These are phyloP conservation scores for Mesoligia furuncula DNA, from an alignment of 2,888 invertebrate species.

Conservation along the genomic window DNA sequence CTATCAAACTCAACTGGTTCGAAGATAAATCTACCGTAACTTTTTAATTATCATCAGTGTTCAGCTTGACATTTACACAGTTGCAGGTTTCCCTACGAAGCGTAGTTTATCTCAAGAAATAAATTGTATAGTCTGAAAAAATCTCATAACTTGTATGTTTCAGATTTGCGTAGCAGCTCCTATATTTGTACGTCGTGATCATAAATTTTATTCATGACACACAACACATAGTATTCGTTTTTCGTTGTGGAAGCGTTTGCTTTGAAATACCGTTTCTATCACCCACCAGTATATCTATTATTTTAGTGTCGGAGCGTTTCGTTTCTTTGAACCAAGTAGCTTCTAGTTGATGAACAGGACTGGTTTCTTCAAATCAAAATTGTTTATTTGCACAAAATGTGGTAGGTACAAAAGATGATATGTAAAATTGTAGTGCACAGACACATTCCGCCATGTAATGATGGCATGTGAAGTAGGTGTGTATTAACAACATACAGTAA, in stretches of 20 bases:
- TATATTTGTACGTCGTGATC: conserved; percentile 66
- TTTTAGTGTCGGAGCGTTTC: conserved; percentile 77
- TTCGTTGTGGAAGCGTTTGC: conserved; percentile 66
- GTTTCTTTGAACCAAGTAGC: conserved; percentile 25
- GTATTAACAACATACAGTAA: too few relatives aligned
- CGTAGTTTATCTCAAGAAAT: conserved; percentile 65
- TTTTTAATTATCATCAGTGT: conserved; percentile 23
- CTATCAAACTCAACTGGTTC: conserved; percentile 4
- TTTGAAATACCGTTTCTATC: conserved; percentile 66
- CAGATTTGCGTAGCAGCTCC: conserved; percentile 78
- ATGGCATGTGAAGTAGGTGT: too few relatives aligned
- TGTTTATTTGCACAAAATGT: too few relatives aligned
- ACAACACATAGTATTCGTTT: conserved; percentile 47
- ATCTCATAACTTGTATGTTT: conserved; percentile 84
- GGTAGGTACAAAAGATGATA: too few relatives aligned
- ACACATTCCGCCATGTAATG: too few relatives aligned
- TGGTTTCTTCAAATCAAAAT: conserved; percentile 4
- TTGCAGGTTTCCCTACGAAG: conserved; percentile 49
- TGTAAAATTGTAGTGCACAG: too few relatives aligned
- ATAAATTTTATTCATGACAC: conserved; percentile 58
- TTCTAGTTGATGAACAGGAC: neutral
- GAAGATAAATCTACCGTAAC: conserved; percentile 19
- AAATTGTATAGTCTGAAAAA: conserved; percentile 65
- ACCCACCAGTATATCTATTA: conserved; percentile 56
- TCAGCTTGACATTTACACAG: conserved; percentile 8